These are phyloP conservation scores for Eremobia ochroleuca DNA, from an alignment of 2,888 invertebrate species.

Conservation along the genomic window DNA sequence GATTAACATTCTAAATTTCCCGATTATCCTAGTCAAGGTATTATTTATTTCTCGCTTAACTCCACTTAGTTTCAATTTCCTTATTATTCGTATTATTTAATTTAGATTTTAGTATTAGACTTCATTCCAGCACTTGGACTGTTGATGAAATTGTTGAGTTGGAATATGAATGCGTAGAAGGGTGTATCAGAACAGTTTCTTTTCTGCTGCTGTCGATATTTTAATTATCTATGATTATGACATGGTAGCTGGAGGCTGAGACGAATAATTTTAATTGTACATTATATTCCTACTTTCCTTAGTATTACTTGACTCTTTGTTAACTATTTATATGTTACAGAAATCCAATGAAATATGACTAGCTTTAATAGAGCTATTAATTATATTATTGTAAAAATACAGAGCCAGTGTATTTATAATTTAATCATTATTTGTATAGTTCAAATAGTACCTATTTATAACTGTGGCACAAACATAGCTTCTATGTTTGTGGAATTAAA, in stretches of 20 bases:
- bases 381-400: constrained; percentile 89
- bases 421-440: constrained; percentile 91
- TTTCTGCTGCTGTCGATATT: constrained; percentile 64
- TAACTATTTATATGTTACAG: constrained; percentile 90
- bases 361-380: constrained; percentile 89
- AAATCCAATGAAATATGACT: constrained; percentile 87
- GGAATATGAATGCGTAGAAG: constrained; percentile 69
- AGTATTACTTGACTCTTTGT: constrained; percentile 88
- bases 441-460: constrained; percentile 89
- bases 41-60: constrained; percentile 86
- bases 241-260: constrained; percentile 76
- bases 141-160: constrained; percentile 84
- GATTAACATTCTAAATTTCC: constrained; percentile 86
- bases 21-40: constrained; percentile 90
- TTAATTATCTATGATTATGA: constrained; percentile 65
- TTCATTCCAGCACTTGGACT: constrained; percentile 83
- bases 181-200: constrained; percentile 67
- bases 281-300: constrained; percentile 87
- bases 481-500: constrained; percentile 89
- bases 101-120: constrained; percentile 82
- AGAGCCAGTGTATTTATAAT: constrained; percentile 90
- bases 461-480: constrained; percentile 81
- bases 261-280: constrained; percentile 82
- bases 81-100: constrained; percentile 82
- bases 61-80: constrained; percentile 83